Conservation (phyloP, 1,140 invertebrate genomes). For the Pygmarrhopalites habei region DNA sequence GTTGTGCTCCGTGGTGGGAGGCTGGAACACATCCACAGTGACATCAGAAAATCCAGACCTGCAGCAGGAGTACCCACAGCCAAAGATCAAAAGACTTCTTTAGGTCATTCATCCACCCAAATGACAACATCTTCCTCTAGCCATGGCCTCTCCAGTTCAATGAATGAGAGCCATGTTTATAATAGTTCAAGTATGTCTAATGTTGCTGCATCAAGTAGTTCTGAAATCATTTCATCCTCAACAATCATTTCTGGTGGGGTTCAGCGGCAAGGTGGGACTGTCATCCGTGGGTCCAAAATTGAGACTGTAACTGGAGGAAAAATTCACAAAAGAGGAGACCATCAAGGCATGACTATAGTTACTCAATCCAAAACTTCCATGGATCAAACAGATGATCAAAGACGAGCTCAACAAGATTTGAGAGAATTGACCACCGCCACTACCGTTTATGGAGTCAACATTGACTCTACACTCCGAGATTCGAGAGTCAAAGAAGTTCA, state of each 20-base stretch:
- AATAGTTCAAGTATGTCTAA: background rate
- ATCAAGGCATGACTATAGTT: constrained; percentile 35
- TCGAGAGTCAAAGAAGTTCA: constrained; percentile 29
- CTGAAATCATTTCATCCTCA: constrained; percentile 1
- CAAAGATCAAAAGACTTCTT: background rate
- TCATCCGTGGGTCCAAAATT: constrained; percentile 27
- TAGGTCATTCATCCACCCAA: background rate
- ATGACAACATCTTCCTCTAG: background rate
- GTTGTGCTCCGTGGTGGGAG: constrained; percentile 10
- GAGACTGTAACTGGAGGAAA: constrained; percentile 33
- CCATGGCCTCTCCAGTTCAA: background rate
- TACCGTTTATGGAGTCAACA: constrained; percentile 32
- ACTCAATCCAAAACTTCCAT: constrained; percentile 34
- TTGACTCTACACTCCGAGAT: constrained; percentile 22
- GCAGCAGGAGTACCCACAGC: background rate
- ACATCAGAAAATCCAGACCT: background rate
- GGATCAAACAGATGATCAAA: constrained; percentile 32
- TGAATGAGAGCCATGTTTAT: background rate
- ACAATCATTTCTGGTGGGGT: background rate
- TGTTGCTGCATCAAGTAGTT: background rate
- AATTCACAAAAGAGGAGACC: constrained; percentile 30
- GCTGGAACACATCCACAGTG: background rate
- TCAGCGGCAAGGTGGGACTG: background rate
- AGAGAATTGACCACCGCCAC: constrained; percentile 13
- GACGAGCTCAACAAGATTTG: constrained; percentile 29